Conservation (phyloP, 1,140 invertebrate genomes). For the Cydia pomonella region DNA sequence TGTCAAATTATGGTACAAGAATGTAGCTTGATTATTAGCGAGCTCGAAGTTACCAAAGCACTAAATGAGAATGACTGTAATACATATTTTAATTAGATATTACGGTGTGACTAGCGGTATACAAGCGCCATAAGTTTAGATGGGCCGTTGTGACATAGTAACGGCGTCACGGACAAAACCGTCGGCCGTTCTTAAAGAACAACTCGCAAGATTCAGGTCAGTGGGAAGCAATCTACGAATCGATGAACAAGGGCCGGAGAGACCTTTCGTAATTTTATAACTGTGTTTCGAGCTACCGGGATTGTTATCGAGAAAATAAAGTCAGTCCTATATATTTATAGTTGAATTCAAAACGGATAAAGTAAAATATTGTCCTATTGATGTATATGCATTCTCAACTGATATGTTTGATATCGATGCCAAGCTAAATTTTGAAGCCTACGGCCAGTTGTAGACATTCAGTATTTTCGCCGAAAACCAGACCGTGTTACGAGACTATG, state of each 20-base stretch:
- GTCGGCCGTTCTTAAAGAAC: constrained; percentile 7
- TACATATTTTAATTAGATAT: not conserved
- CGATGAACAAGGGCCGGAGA: constrained; percentile 13
- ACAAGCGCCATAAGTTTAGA: constrained; percentile 20
- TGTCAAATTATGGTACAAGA: no score
- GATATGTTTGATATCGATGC: no score
- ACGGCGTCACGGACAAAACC: constrained; percentile 16
- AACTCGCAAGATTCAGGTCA: constrained; percentile 5
- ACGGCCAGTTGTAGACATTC: no score
- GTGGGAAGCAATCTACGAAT: constrained; percentile 28
- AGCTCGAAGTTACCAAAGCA: no score
- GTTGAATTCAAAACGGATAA: no score
- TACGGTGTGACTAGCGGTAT: not conserved
- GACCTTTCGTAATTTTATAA: constrained; percentile 27
- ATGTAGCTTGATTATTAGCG: no score
- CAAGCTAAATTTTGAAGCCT: no score
- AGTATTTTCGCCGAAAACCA: no score
- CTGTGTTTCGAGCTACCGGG: not conserved
- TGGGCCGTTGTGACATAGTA: constrained; percentile 6
- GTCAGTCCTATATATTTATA: not conserved
- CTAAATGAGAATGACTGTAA: no score
- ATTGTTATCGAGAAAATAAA: constrained; percentile 5
- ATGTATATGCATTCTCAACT: no score
- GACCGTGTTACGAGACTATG: no score
- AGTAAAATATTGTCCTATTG: no score